Conservation (phyloP, 2,888 invertebrate species). For the Trachelus troglodyta region DNA sequence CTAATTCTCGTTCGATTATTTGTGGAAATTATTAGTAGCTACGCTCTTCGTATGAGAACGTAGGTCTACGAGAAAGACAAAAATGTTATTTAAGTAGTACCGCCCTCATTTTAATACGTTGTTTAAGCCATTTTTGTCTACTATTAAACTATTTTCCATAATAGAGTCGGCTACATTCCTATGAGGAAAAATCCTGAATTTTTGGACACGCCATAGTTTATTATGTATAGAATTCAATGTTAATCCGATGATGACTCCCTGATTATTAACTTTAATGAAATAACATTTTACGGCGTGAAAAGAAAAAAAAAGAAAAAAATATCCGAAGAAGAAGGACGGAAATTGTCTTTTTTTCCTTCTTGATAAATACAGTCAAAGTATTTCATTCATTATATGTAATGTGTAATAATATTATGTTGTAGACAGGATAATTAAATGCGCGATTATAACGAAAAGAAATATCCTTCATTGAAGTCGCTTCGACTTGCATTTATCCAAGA, state of each 20-base stretch:
- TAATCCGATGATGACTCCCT: neutral
- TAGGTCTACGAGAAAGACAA: neutral
- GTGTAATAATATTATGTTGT: neutral
- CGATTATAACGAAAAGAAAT: conserved; percentile 4
- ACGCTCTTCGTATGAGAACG: neutral
- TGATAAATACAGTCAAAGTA: neutral
- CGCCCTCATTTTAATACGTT: neutral
- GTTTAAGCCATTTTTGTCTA: neutral
- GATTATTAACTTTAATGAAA: neutral
- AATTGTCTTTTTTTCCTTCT: neutral
- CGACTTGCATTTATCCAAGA: conserved; percentile 26
- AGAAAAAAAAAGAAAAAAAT: neutral
- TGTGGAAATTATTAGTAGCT: neutral
- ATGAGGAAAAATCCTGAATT: neutral
- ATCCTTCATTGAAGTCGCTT: conserved; percentile 19
- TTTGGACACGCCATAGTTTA: neutral
- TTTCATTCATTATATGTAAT: neutral
- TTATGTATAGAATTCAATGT: neutral
- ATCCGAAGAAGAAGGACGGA: conserved; percentile 1
- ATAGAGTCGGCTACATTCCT: neutral
- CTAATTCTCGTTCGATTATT: neutral
- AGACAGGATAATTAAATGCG: neutral
- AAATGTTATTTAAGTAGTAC: neutral
- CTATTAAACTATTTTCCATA: neutral
- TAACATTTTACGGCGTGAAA: neutral